Conservation (phyloP, 2,113 vertebrate genomes). For the Castor canadensis region DNA sequence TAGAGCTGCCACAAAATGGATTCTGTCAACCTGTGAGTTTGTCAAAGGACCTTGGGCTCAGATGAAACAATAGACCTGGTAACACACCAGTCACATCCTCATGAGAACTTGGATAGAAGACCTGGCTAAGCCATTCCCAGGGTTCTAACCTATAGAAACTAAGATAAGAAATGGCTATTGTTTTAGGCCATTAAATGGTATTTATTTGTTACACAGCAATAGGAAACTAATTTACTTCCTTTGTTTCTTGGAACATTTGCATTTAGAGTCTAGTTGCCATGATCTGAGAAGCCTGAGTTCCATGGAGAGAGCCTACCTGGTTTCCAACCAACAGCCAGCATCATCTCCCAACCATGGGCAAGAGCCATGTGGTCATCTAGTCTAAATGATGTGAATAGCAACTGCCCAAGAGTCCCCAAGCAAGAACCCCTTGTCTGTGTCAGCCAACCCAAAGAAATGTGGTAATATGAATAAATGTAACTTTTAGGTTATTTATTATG, state of each 20-base stretch:
- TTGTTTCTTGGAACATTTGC: background rate
- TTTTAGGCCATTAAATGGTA: background rate
- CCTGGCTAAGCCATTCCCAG: background rate
- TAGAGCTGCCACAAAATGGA: background rate
- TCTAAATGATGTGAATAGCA: no score
- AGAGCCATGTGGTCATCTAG: background rate
- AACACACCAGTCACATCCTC: background rate
- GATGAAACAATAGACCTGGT: background rate
- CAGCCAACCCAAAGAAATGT: background rate
- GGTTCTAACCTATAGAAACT: background rate
- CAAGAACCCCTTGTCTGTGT: background rate
- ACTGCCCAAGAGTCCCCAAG: accelerated
- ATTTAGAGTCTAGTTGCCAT: background rate
- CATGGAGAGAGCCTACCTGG: background rate
- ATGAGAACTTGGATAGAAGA: background rate
- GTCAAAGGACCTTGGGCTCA: background rate
- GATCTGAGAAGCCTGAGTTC: background rate
- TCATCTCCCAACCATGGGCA: background rate
- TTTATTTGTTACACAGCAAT: background rate
- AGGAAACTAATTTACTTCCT: background rate
- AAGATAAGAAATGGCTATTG: background rate
- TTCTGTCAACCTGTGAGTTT: background rate
- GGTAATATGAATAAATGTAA: background rate
- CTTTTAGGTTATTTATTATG: background rate
- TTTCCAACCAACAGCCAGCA: background rate